These are phyloP conservation scores for Sialia sialis DNA, from an alignment of 2,113 vertebrate genomes.

Conservation along the genomic window DNA sequence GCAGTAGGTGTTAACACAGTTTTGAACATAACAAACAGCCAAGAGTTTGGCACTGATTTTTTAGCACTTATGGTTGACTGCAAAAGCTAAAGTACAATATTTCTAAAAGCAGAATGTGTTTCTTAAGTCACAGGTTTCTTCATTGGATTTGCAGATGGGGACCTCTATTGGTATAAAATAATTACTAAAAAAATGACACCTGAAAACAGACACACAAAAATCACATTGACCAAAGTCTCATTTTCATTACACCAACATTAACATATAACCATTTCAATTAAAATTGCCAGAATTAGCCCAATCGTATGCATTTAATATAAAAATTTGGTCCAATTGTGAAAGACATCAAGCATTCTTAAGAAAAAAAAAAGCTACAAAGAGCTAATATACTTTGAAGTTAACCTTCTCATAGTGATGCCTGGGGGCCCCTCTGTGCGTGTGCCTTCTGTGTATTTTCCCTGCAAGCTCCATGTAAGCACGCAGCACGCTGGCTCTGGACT, in stretches of 20 bases:
- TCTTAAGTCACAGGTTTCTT: conserved; percentile 32
- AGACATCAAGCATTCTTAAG: background rate
- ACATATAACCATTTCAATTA: background rate
- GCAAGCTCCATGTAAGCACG: background rate
- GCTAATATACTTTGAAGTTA: background rate
- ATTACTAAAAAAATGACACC: conserved; percentile 46
- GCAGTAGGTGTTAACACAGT: background rate
- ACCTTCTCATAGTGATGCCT: background rate
- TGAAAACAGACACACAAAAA: background rate
- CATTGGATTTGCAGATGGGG: conserved; percentile 78
- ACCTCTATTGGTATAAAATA: conserved; percentile 77
- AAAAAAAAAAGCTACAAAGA: background rate
- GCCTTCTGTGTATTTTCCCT: background rate
- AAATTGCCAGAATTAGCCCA: background rate
- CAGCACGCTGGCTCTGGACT: conserved; percentile 47
- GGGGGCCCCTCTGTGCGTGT: background rate
- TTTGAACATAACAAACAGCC: background rate
- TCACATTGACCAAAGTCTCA: background rate
- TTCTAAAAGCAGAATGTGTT: background rate
- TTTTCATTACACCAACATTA: background rate
- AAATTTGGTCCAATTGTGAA: background rate
- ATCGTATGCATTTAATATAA: background rate
- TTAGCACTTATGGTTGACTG: background rate
- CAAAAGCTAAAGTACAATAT: background rate
- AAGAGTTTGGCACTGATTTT: background rate